These are phyloP conservation scores for Hesperia comma DNA, from an alignment of 2,888 invertebrate genomes.

Conservation along the genomic window DNA sequence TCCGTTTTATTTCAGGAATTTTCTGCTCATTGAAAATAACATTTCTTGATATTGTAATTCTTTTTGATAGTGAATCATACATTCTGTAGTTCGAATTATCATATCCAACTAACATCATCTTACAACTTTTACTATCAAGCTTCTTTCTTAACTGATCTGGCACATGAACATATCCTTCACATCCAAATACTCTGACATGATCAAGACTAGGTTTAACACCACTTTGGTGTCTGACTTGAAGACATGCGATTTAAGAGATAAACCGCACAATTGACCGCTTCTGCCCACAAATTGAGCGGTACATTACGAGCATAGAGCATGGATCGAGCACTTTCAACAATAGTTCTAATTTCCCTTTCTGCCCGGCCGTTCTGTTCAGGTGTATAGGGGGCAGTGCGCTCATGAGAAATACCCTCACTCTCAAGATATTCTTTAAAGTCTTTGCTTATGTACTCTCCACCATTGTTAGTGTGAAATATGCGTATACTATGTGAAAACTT, in stretches of 20 bases:
- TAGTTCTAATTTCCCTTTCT: constrained; percentile 43
- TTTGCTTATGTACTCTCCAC: not conserved
- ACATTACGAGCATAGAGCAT: constrained; percentile 33
- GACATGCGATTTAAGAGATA: constrained; percentile 43
- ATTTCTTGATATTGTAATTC: constrained; percentile 41
- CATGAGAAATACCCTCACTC: not conserved
- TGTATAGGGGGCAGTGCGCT: constrained; percentile 31
- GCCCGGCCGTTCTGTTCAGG: constrained; percentile 49
- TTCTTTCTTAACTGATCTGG: constrained; percentile 38
- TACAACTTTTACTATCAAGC: constrained; percentile 37
- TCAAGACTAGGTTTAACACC: constrained; percentile 36
- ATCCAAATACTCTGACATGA: constrained; percentile 45
- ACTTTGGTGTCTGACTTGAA: constrained; percentile 39
- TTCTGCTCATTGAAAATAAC: constrained; percentile 47
- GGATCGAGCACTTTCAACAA: constrained; percentile 42
- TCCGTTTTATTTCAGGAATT: not conserved
- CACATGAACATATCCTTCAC: constrained; percentile 40
- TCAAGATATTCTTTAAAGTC: not conserved
- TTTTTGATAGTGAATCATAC: constrained; percentile 10
- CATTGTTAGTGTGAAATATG: not conserved
- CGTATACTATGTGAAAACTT: not conserved
- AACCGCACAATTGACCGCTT: constrained; percentile 41
- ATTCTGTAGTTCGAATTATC: constrained; percentile 38
- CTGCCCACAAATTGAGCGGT: constrained; percentile 42
- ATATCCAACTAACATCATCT: constrained; percentile 38